Percentiles rank a stretch among this genome's conserved stretches.
phyloP scores from a whole-genome alignment of 2,113 vertebrate species.

The Pachypanchax playfairii region DNA sequence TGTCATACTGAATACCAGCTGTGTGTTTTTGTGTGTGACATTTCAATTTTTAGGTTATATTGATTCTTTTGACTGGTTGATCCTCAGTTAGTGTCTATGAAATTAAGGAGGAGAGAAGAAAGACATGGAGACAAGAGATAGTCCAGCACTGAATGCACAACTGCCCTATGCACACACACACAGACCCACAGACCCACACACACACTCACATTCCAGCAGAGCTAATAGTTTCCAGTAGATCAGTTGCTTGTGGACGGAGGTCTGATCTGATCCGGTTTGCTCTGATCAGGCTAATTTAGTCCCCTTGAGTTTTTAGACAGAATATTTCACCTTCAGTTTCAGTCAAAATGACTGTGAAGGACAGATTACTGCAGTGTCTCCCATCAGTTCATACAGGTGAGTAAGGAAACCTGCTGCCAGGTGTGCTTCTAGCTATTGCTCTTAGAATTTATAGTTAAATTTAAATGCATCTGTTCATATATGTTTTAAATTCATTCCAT shows the following conservation, averaged over 20 bases:
- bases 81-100: background rate
- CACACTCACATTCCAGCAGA: constrained; percentile 48
- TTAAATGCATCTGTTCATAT: too few species aligned
- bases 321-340: constrained; percentile 12
- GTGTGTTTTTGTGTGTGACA: background rate
- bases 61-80: background rate
- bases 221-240: constrained; percentile 46
- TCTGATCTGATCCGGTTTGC: constrained; percentile 34
- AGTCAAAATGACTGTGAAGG: constrained; percentile 19
- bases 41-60: background rate
- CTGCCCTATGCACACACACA: constrained; percentile 4
- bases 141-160: constrained; percentile 3
- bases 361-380: constrained; percentile 18
- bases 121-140: too few species aligned
- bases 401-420: constrained; percentile 16
- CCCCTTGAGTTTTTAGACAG: constrained; percentile 5
- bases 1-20: background rate
- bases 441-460: too few species aligned
- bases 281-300: constrained; percentile 27
- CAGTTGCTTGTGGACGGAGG: constrained; percentile 42
- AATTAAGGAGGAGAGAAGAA: constrained; percentile 24
- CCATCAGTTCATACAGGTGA: constrained; percentile 53
- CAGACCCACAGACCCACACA: constrained; percentile 27
- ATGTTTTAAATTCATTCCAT: background rate
- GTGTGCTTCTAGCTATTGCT: background rate